Evolutionary conservation across 2,797 vertebrate species (phyloP), one percentile per base, ranked within the genome.

Genomic region (Catamblyrhynchus diadema): DNA sequence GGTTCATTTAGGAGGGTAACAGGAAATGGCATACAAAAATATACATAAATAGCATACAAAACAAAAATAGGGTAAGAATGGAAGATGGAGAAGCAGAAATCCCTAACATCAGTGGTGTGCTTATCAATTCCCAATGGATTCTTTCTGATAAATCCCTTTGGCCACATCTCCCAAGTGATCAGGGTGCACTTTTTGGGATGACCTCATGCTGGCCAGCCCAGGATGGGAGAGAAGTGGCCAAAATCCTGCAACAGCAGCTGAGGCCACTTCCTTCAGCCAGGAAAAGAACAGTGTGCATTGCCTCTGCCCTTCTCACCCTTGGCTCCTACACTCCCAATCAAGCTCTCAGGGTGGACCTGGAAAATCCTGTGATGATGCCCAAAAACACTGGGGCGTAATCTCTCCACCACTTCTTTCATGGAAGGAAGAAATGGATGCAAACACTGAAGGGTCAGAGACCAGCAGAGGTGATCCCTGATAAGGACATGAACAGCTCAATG

Each of bases 121-220:
- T 79, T 4, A 2, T 6, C 2, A 13, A 60, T 72, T 64, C 23
- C 17, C 10, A 7, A 2, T 4, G 6, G 41, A 64, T 62, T 81
- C 3, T 6, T 81, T 82, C 25, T n/a, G 13, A 69, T 50, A 51
- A 77, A 56, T 22, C 12, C n/a, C 50, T 81, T 42, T 4, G 4
- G 23, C 23, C 8, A 12, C 3, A 23, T 4, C 16, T 75, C 28
- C 44, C 19, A 48, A 47, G 25, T 11, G 19, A 50, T 15, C 33
- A 47, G 5, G 2, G 16, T 3, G 2, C 1, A 4, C 6, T 42
- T 51, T 23, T 54, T 32, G 33, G 17, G 23, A 33, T 16, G 9
- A 1, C 10, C 30, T 16, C 32, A 6, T 3, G 6, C 4, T 56
- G 33, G 8, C 21, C 45, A 45, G 10, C 33, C 51, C 21, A 72